Evolutionary conservation across 2,113 vertebrate species (phyloP), one percentile per base, ranked within the genome.

Genomic region (Noturus placidus): DNA sequence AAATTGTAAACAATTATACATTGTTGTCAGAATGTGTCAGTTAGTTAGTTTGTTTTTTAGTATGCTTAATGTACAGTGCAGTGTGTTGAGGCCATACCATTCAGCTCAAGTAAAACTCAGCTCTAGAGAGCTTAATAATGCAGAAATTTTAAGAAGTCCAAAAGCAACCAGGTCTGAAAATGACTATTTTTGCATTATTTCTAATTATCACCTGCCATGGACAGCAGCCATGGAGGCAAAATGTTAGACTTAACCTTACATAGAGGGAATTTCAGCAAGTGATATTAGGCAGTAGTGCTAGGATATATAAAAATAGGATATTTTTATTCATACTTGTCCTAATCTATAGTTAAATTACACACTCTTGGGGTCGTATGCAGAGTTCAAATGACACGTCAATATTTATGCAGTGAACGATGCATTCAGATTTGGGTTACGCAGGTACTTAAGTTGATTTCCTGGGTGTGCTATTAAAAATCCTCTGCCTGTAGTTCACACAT

Each of bases 111-210:
- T 25, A 50, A n/a, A 1, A 15, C 89, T 83, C 92, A 89, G 93
- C 94, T 92, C 85, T 77, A 50, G 50, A 77, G 38, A 27, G 50
- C 9, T 38, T 11, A 46, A 50, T 50, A n/a, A 50, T 50, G 1
- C 4, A 27, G 5, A 77, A 50, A 50, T 50, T 27, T 46, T 46
- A 15, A 25, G 20, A 25, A 15, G 25, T 15, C 10, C 2, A 42
- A 35, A 35, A 70, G 33, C 20, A 67, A 30, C 56, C 61, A 63
- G 9, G 27, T 14, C n/a, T 74, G 87, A 91, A 88, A 90, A 91
- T 42, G 30, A 93, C 93, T 95, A 94, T 95, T 96, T 95, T 95
- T 94, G 94, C 92, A 93, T 94, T 94, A 93, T 93, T 95, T 95
- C 94, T 94, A 95, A 95, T 95, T 95, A 95, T 94, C 92, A 88